Base-by-base conservation (phyloP, 2,888 invertebrate genomes). In the Odontocolon sp. region DNA sequence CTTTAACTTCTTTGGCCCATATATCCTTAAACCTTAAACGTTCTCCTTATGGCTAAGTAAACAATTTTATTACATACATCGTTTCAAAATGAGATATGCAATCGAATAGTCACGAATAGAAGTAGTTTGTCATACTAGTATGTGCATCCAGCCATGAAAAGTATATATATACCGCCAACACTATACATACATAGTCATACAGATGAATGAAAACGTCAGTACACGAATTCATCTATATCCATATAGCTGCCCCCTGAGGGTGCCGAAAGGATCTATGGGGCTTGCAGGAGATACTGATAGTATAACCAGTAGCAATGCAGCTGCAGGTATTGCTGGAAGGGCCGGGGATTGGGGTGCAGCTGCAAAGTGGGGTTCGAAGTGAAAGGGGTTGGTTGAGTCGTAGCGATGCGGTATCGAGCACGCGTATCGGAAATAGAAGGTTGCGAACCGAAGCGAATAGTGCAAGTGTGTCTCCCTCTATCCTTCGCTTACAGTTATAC, bases 391-490 rank as follows among this genome's bases (percentile, higher is more conserved):
- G 26, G 45, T 28, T 52, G 54, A 47, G 71, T 61, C 57, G 68
- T n/a, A 50, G 50, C 64, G 47, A 61, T 38, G n/a, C n/a, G 73
- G 66, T 79, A 78, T 78, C 76, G 76, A 59, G 68, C 64, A 71
- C 70, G 69, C 69, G 73, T 81, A 79, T 79, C 77, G 80, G 72
- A 71, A 80, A 75, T 33, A 74, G 75, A 50, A 42, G 57, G 66
- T 72, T 74, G 63, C 63, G 57, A 72, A 80, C 47, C 42, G 72
- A 72, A 75, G 61, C 63, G 68, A 77, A 74, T 72, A 63, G 38
- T 63, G 40, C 57, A 26, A 59, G 45, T 73, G 68, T 52, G 16
- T 42, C 56, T 33, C 45, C 26, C 11, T 38, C 54, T 56, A 59
- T 16, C 42, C 23, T 40, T 26, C 33, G 26, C 11, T 40, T 16